Base-by-base conservation (phyloP, 2,113 vertebrate species). In the Typhlomys cinereus region DNA sequence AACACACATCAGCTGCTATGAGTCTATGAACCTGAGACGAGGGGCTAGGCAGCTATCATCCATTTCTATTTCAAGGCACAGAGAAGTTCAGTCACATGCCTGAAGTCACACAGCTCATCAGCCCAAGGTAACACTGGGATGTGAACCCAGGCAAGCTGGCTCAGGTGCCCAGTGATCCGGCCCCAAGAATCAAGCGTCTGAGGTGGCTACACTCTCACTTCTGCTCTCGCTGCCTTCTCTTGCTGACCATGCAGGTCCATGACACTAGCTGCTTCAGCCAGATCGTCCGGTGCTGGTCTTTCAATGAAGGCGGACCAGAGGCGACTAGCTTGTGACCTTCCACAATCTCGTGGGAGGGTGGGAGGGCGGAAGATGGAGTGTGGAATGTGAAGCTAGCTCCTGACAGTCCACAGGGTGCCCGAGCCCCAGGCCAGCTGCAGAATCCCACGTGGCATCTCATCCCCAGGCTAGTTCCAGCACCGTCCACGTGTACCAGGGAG, bases 341-440 rank as follows among this genome's bases (percentile, higher is more conserved):
- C 1, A 11, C 4, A 5, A 15, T 4, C n/a, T n/a, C n/a, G n/a
- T n/a, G n/a, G n/a, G n/a, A 41, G 54, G 54, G 44, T 27, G 8
- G 34, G 13, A 25, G 12, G 44, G 36, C 29, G 34, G 34, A 41
- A 82, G 80, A 27, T 36, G 54, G 27, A 29, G 17, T 36, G 23
- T 18, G 2, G 23, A 27, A 10, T 52, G 46, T 50, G 29, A 52
- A 29, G n/a, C 25, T n/a, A n/a, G n/a, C n/a, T n/a, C n/a, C n/a
- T n/a, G n/a, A n/a, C n/a, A n/a, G n/a, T n/a, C n/a, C n/a, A n/a
- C n/a, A n/a, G n/a, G n/a, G n/a, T n/a, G n/a, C n/a, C n/a, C n/a
- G n/a, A n/a, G n/a, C n/a, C n/a, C n/a, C n/a, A n/a, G n/a, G n/a
- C n/a, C n/a, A n/a, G n/a, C n/a, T n/a, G n/a, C n/a, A n/a, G n/a